These are phyloP conservation scores for Carlito syrichta DNA, from an alignment of 2,113 vertebrate species.

Conservation along the genomic window DNA sequence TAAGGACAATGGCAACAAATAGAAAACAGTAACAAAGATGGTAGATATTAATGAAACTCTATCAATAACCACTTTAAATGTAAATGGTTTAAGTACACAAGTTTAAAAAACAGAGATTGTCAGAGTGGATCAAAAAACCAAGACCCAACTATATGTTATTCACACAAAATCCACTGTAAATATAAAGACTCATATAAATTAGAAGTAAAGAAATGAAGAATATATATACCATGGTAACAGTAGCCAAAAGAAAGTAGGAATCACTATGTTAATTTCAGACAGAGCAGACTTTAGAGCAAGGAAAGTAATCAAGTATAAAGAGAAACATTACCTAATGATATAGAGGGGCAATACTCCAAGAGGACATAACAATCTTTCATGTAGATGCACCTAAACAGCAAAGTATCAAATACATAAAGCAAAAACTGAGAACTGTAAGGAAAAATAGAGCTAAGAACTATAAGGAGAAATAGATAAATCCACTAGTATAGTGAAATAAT, in stretches of 20 bases:
- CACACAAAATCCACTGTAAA: background rate
- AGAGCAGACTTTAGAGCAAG: background rate
- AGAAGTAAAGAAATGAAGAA: background rate
- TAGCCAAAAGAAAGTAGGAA: background rate
- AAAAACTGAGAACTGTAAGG: background rate
- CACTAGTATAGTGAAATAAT: background rate
- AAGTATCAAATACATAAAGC: background rate
- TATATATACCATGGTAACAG: background rate
- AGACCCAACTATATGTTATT: background rate
- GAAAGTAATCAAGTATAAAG: background rate
- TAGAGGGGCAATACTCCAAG: background rate
- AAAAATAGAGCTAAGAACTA: background rate
- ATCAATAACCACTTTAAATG: background rate
- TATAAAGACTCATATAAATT: background rate
- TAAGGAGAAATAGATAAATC: background rate
- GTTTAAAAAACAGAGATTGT: background rate
- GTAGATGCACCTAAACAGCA: background rate
- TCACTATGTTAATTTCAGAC: background rate
- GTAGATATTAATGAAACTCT: no score
- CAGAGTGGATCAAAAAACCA: background rate
- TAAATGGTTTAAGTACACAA: background rate
- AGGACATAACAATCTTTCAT: background rate
- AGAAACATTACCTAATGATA: background rate
- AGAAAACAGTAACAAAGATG: background rate
- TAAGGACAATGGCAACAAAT: background rate